Conservation (phyloP, 2,113 vertebrate species). For the Oostethus manadensis region DNA sequence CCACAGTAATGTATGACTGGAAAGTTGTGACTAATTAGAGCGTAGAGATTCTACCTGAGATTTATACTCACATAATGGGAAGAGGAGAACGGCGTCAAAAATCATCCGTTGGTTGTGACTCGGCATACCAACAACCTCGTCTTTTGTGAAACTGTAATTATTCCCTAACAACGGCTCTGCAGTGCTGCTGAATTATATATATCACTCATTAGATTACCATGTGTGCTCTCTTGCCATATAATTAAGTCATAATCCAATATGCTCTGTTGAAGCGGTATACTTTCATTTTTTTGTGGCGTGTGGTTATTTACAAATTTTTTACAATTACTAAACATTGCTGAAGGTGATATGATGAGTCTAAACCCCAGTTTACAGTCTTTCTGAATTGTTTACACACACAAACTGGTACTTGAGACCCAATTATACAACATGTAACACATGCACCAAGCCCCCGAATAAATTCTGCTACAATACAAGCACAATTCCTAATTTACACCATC, state of each 20-base stretch:
- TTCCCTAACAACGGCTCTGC: constrained; percentile 29
- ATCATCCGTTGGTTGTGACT: constrained; percentile 43
- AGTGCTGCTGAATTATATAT: constrained; percentile 49
- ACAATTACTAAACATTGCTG: constrained; percentile 8
- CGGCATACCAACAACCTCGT: constrained; percentile 24
- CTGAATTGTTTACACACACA: too few relatives aligned
- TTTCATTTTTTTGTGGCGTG: constrained; percentile 21
- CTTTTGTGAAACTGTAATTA: constrained; percentile 34
- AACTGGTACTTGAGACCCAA: too few relatives aligned
- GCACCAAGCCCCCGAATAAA: too few relatives aligned
- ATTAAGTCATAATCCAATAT: constrained; percentile 16
- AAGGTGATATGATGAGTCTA: constrained; percentile 11
- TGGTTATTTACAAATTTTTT: constrained; percentile 39
- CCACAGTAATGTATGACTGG: constrained; percentile 41
- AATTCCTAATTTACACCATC: too few relatives aligned
- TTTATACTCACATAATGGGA: constrained; percentile 58
- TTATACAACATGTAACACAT: too few relatives aligned
- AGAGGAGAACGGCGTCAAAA: constrained; percentile 50
- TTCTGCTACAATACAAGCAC: too few relatives aligned
- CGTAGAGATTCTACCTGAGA: constrained; percentile 52
- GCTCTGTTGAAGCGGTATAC: constrained; percentile 17
- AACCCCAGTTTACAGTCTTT: constrained; percentile 5
- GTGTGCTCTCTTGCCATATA: constrained; percentile 42
- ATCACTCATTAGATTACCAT: constrained; percentile 49
- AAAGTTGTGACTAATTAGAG: constrained; percentile 41